Conservation (phyloP, 2,888 invertebrate genomes). For the Drosophila mimetica region DNA sequence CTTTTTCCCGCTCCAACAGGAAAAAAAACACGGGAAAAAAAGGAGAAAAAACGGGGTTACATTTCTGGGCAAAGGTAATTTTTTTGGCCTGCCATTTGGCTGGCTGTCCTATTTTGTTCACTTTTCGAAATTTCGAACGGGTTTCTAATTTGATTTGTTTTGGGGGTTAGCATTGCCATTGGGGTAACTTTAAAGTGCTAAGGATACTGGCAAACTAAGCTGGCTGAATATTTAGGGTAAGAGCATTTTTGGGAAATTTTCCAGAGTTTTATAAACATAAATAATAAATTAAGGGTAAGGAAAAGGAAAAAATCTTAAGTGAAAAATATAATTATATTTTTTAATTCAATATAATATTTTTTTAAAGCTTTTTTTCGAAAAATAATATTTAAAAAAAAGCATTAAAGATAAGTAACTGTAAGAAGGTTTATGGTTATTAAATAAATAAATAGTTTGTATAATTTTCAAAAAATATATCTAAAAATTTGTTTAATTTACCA, state of each 20-base stretch:
- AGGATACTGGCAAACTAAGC: not conserved
- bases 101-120: constrained; percentile 49
- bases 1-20: constrained; percentile 58
- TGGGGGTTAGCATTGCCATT: not conserved
- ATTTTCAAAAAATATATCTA: too few species aligned
- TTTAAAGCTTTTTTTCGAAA: too few species aligned
- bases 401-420: too few species aligned
- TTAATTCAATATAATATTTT: too few species aligned
- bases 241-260: not conserved
- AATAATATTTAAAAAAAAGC: too few species aligned
- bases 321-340: too few species aligned
- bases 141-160: constrained; percentile 36
- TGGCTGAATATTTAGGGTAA: not conserved
- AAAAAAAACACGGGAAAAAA: constrained; percentile 25
- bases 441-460: too few species aligned
- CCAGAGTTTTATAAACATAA: constrained; percentile 3
- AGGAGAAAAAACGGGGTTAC: constrained; percentile 48
- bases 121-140: constrained; percentile 38
- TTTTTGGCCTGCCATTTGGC: constrained; percentile 41
- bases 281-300: constrained; percentile 1
- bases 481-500: too few species aligned
- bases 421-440: too few species aligned
- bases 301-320: too few species aligned
- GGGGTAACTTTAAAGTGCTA: constrained; percentile 17
- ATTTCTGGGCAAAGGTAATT: constrained; percentile 69